Percentiles rank a stretch among this genome's conserved stretches.
phyloP scores from a whole-genome alignment of 1,140 invertebrate genomes.

The Leptinotarsa defecta region DNA sequence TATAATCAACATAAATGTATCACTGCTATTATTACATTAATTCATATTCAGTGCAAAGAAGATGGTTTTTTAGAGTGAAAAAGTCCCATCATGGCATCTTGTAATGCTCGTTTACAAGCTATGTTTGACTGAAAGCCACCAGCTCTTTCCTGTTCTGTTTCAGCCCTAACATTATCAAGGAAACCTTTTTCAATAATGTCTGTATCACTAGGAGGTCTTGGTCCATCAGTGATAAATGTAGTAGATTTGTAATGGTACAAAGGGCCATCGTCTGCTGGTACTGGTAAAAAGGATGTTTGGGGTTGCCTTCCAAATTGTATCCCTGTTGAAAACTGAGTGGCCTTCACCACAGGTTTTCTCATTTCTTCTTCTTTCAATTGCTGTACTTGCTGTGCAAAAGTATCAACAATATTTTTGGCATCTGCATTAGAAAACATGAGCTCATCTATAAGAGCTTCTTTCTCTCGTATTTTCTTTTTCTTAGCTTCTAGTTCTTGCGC shows the following conservation, averaged over 20 bases:
- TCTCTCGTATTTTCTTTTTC: slow-evolving; percentile 80
- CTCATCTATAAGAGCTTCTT: slow-evolving; percentile 91
- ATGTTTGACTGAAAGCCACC: slow-evolving; percentile 84
- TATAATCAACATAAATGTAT: too few relatives aligned
- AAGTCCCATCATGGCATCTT: slow-evolving; percentile 87
- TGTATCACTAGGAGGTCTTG: slow-evolving; percentile 66
- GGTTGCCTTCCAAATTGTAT: slow-evolving; percentile 72
- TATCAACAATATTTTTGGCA: slow-evolving; percentile 85
- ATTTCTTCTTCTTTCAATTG: slow-evolving; percentile 61
- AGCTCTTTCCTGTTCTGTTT: slow-evolving; percentile 76
- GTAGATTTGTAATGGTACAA: slow-evolving; percentile 72
- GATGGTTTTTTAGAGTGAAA: slow-evolving; percentile 63
- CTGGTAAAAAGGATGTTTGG: slow-evolving; percentile 62
- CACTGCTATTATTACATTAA: too few relatives aligned
- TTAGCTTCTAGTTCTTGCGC: slow-evolving; percentile 75
- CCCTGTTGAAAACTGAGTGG: slow-evolving; percentile 78
- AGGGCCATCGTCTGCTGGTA: slow-evolving; percentile 77
- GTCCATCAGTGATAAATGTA: slow-evolving; percentile 70
- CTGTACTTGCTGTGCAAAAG: slow-evolving; percentile 75
- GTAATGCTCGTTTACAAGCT: slow-evolving; percentile 85
- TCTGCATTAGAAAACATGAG: slow-evolving; percentile 90
- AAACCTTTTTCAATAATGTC: slow-evolving; percentile 75
- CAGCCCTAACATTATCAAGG: slow-evolving; percentile 72
- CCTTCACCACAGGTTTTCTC: slow-evolving; percentile 54
- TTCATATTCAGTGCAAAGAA: background rate